phyloP scores from a whole-genome alignment of 2,797 vertebrate genomes.

The Artibeus jamaicensis region DNA sequence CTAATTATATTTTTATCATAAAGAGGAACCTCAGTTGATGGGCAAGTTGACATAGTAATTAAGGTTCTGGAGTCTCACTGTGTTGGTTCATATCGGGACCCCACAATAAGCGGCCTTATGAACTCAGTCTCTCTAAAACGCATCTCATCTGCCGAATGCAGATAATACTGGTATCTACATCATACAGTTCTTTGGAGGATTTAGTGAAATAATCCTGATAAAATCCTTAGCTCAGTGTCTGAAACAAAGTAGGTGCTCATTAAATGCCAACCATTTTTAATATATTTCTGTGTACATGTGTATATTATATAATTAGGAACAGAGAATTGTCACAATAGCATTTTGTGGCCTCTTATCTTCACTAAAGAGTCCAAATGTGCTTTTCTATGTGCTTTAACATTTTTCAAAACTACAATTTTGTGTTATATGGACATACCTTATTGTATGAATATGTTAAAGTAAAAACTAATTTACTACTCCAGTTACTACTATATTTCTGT shows the following conservation, averaged over 20 bases:
- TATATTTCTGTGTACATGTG: neutral
- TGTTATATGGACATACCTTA: neutral
- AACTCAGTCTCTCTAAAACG: constrained; percentile 28
- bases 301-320: neutral
- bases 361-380: neutral
- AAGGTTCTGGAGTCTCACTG: neutral
- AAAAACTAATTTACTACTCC: neutral
- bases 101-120: neutral
- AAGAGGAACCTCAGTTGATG: neutral
- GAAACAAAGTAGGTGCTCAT: constrained; percentile 20
- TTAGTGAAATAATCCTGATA: constrained; percentile 42
- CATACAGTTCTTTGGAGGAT: neutral
- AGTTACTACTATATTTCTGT: neutral
- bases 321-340: neutral
- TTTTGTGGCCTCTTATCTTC: neutral
- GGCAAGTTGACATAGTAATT: neutral
- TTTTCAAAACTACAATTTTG: neutral
- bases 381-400: neutral
- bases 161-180: neutral
- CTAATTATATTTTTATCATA: constrained; percentile 37
- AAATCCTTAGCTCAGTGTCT: neutral
- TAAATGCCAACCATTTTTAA: constrained; percentile 19
- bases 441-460: neutral
- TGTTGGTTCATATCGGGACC: neutral
- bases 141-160: neutral